Base-by-base conservation (phyloP, 2,113 vertebrate species). In the Melierax canorus region DNA sequence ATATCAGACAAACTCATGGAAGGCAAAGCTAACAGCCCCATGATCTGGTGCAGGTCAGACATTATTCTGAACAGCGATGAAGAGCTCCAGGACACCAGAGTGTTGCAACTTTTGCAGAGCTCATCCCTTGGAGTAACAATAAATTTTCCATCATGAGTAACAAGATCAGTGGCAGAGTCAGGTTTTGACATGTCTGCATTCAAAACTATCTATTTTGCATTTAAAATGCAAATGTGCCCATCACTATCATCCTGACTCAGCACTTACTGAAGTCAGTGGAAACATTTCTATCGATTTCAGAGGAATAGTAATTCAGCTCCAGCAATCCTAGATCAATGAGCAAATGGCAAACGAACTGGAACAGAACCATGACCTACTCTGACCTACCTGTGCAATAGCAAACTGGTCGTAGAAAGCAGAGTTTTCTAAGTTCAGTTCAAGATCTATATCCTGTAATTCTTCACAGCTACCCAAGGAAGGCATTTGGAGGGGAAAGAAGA, bases 341-440 rank as follows among this genome's bases (percentile, higher is more conserved):
- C n/a, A 94, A 91, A 85, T 34, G 34, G 48, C 9, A 90, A 91
- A 73, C 74, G 34, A 92, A 76, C 87, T 45, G 23, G 38, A 93
- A 77, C 9, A 68, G 48, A 69, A 27, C 12, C 16, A 39, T 39
- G 67, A 55, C 38, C 74, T 71, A 53, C 10, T 60, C 50, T 60
- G 22, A 69, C 98, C 92, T 96, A 99, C 99, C 99, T 99, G 99
- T 91, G 99, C 99, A 73, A 99, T 98, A 30, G 99, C 99, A 97
- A 99, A 99, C 97, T 99, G 99, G 91, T 99, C 99, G 7, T 99
- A 99, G 97, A 99, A 99, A 90, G 99, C 98, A 7, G 99, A 99
- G 94, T 99, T 99, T 98, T 99, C 98, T 94, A 99, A 96, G 4
- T 98, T 98, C 30, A 99, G 98, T 86, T 99, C 99, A 95, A 99